Conservation (phyloP, 2,888 invertebrate species). For the Cephus spinipes region DNA sequence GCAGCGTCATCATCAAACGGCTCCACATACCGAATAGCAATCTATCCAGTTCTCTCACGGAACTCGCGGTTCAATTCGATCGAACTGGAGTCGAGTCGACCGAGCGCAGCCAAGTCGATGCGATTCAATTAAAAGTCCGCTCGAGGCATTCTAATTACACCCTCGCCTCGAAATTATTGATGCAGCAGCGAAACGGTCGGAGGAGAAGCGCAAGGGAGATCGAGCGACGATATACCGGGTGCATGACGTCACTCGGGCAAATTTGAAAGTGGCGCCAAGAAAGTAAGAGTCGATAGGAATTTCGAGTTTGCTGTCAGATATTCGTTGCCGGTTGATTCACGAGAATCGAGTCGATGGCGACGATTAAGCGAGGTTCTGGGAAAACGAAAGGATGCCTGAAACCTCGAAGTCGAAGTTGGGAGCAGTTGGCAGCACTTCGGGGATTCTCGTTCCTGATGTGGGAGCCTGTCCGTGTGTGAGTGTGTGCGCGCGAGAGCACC, state of each 20-base stretch:
- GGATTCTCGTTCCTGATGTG: background rate
- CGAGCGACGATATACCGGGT: background rate
- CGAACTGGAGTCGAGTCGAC: background rate
- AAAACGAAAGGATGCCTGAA: background rate
- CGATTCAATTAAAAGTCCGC: slow-evolving; percentile 45
- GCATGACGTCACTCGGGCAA: background rate
- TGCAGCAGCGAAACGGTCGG: background rate
- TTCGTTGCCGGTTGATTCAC: background rate
- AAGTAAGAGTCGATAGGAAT: background rate
- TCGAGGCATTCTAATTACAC: slow-evolving; percentile 50
- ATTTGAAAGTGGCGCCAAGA: background rate
- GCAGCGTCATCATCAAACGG: background rate
- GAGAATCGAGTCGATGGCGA: background rate
- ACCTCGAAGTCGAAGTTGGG: background rate
- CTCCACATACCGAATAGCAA: background rate
- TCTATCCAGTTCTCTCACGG: slow-evolving; percentile 13
- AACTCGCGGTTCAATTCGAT: background rate
- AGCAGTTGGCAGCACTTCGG: background rate
- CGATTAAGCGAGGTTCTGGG: background rate
- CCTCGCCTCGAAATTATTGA: slow-evolving; percentile 42
- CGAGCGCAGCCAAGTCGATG: slow-evolving; percentile 30
- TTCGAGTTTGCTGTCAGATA: background rate
- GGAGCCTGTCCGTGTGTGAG: background rate
- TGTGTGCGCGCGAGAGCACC: slow-evolving; percentile 23
- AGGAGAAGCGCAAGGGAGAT: background rate